Base-by-base conservation (phyloP, 2,888 invertebrate genomes). In the Rotaria macrura region DNA sequence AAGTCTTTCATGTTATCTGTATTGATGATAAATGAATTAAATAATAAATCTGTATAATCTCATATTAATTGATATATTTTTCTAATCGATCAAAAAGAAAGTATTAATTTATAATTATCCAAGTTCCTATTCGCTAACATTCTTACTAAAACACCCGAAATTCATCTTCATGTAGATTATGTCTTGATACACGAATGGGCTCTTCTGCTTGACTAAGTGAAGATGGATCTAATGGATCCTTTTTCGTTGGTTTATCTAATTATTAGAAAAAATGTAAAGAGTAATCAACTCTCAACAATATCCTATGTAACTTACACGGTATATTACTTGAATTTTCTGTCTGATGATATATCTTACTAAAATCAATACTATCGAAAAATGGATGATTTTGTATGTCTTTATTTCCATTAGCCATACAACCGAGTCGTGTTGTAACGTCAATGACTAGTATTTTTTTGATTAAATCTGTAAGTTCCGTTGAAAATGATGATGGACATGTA, bases 161-260 rank as follows among this genome's bases (percentile, higher is more conserved):
- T 74, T 74, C 74, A 25, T 74, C 74, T 74, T 74, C 74, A 25
- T 74, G 74, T 10, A 74, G n/a, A 74, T 74, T 38, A 40, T 74
- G 74, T 25, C 74, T 38, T 43, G 74, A 74, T 40, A 74, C 74
- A 23, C 74, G 74, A 40, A 74, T 43, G 2, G 74, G 74, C 14
- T 74, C 74, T 74, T 74, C 74, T 7, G 40, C 74, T 40, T 74
- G 74, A 25, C 23, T 74, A 25, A 74, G 40, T 40, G 40, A 40
- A 10, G 74, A 40, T 40, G 40, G 74, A 74, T 74, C 74, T 74
- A 74, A 74, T 74, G 74, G 74, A 74, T 74, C 74, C 40, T 74
- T 74, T 74, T 43, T 74, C 5, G 17, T 23, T 74, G 74, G 74
- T 25, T 43, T 74, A 40, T 40, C 74, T 74, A 12, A 40, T 38